A percentile compares a stretch with the other conserved stretches of the same genome.
Conservation (phyloP, 2,888 invertebrate genomes). For the Diachrysia chrysitis region DNA sequence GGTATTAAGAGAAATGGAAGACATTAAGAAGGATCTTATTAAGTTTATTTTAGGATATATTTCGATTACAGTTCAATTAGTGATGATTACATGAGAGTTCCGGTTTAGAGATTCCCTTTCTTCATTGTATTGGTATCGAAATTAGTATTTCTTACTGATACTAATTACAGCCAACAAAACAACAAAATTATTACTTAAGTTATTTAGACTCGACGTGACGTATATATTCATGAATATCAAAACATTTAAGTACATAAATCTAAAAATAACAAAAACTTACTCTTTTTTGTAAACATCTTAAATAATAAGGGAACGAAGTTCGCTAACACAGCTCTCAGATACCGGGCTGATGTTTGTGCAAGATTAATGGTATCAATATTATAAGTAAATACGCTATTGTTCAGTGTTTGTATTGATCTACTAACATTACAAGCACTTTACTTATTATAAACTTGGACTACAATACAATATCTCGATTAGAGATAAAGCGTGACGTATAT, state of each 20-base stretch:
- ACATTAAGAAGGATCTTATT: conserved; percentile 27
- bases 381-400: conserved; percentile 57
- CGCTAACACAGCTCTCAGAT: conserved; percentile 28
- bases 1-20: conserved; percentile 39
- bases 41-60: conserved; percentile 28
- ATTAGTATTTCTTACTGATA: neutral
- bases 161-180: too few relatives aligned
- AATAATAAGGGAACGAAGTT: conserved; percentile 28
- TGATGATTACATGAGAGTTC: conserved; percentile 10
- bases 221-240: too few relatives aligned
- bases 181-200: too few relatives aligned
- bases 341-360: conserved; percentile 37
- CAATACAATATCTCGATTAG: conserved; percentile 33
- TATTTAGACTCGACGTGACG: too few relatives aligned
- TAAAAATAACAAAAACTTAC: conserved; percentile 2
- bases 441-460: conserved; percentile 38
- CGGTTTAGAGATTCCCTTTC: too few relatives aligned
- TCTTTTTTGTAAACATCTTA: conserved; percentile 12
- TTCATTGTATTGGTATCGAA: neutral
- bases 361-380: conserved; percentile 58
- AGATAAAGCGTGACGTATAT: neutral
- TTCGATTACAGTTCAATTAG: conserved; percentile 38
- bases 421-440: conserved; percentile 47
- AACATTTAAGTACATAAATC: neutral
- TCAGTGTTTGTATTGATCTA: conserved; percentile 40